Evolutionary conservation across 2,113 vertebrate species (phyloP), one percentile per base, ranked within the genome.

Genomic region (Symphodus melops): DNA sequence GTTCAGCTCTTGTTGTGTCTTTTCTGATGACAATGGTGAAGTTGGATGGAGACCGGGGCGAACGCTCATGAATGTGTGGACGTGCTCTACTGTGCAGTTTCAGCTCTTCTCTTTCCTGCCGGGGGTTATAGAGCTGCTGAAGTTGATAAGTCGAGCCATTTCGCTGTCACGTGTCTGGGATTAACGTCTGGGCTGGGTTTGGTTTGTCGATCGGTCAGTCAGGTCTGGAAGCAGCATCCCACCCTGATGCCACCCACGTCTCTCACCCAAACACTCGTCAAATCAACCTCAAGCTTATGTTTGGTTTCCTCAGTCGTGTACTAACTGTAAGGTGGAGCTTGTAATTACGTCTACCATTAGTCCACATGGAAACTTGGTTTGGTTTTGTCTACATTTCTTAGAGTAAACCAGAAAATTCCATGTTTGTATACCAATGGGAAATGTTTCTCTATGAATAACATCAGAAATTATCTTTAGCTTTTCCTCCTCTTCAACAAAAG

Each of bases 341-440:
- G 77, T 90, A 86, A 88, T 90, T 83, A 91, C 11, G 3, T 69
- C 68, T 57, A 68, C 76, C 81, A 73, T 83, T 75, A 59, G 65
- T 49, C 46, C 46, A 16, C 52, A 80, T 68, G 76, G 51, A 85
- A 84, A 55, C 58, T 13, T 17, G 73, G 16, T 72, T 60, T n/a
- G 64, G 75, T 46, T 85, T 58, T 63, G 65, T 78, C 67, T 89
- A 68, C 49, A 21, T 56, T 68, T 62, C 19, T n/a, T 51, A 51
- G 9, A 9, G 19, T n/a, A n/a, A 51, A 48, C 14, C 46, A 4
- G 19, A 48, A 51, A n/a, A 19, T 51, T 9, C 19, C 19, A 9
- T 51, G 48, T n/a, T 20, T 9, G 46, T 17, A 16, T 19, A 48
- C 46, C 14, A 48, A 48, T 48, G 46, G 16, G 3, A 14, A 14